Evolutionary conservation across 2,797 vertebrate species (phyloP), one percentile per base, ranked within the genome.

Genomic region (Xiphophorus birchmanni): DNA sequence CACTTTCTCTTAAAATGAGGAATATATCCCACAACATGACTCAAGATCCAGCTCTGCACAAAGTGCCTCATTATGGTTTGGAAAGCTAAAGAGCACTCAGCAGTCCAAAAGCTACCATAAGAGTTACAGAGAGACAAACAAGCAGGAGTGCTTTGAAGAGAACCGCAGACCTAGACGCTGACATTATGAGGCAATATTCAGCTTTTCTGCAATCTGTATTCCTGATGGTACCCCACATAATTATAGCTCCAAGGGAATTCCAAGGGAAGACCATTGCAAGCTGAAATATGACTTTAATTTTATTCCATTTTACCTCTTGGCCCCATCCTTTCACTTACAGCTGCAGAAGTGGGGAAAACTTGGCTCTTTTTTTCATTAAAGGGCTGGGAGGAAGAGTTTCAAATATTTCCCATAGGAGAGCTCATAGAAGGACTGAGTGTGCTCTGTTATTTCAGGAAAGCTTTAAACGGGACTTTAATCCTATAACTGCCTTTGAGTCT

Each of bases 191-290:
- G 82, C 82, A 90, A 92, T 81, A 91, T 87, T 77, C 60, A 77
- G 87, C 80, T 76, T 80, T 83, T 84, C 79, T 86, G 65, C 90
- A 89, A 85, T 90, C 82, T 91, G 74, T 88, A 88, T 90, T 92
- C 90, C 93, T 94, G 86, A 92, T 94, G 95, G 88, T 82, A 87
- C 73, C 86, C 87, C 84, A 89, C 86, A 90, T 95, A 95, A 96
- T 96, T 95, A 94, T 79, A 95, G 89, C 77, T 87, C 84, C 79
- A 79, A 86, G 88, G 90, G 86, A 94, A 88, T 67, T 88, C 89
- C 89, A 86, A 87, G 88, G 82, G 83, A 91, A 89, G 88, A 88
- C 87, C 87, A 88, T 91, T 93, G 82, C 83, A 81, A 82, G 83
- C 82, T 90, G 87, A 92, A 94, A 90, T 81, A 93, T 87, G 82